Evolutionary conservation across 2,888 invertebrate genomes (phyloP).

Genomic region (Chaetoderma sp.): DNA sequence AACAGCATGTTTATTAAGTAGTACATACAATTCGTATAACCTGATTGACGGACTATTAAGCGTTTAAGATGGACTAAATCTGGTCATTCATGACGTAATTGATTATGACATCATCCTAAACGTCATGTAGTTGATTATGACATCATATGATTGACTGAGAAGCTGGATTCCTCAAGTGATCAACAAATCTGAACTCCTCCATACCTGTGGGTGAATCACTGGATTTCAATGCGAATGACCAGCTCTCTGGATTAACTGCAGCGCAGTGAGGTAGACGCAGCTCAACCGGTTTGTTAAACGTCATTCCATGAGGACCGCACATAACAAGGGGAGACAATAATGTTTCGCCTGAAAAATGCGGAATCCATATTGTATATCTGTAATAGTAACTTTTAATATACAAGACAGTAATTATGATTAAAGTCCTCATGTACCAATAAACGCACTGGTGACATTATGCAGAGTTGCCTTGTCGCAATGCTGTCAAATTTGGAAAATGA

Average conservation of each 20-base stretch:
- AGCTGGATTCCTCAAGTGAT: too few species aligned
- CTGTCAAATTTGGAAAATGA: too few species aligned
- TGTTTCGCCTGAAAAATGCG: slow-evolving; percentile 82
- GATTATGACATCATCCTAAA: too few species aligned
- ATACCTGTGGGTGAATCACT: slow-evolving; percentile 64
- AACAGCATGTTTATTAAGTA: too few species aligned
- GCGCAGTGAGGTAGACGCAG: slow-evolving; percentile 84
- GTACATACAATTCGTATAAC: too few species aligned
- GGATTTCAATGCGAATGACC: slow-evolving; percentile 72
- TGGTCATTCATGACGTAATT: too few species aligned
- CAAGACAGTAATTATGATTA: background rate
- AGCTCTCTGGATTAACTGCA: slow-evolving; percentile 70
- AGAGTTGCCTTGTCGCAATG: too few species aligned
- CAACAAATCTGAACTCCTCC: too few species aligned
- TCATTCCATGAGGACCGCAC: slow-evolving; percentile 94
- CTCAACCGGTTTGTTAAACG: slow-evolving; percentile 90
- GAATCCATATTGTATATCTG: background rate
- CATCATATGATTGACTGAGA: too few species aligned
- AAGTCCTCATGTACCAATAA: background rate
- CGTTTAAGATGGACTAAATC: too few species aligned
- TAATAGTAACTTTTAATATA: background rate
- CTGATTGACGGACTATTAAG: too few species aligned
- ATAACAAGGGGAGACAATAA: slow-evolving; percentile 94
- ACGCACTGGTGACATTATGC: background rate
- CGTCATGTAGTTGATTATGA: too few species aligned